Evolutionary conservation across 2,797 vertebrate species (phyloP).

Genomic region (Malacoraja senta): DNA sequence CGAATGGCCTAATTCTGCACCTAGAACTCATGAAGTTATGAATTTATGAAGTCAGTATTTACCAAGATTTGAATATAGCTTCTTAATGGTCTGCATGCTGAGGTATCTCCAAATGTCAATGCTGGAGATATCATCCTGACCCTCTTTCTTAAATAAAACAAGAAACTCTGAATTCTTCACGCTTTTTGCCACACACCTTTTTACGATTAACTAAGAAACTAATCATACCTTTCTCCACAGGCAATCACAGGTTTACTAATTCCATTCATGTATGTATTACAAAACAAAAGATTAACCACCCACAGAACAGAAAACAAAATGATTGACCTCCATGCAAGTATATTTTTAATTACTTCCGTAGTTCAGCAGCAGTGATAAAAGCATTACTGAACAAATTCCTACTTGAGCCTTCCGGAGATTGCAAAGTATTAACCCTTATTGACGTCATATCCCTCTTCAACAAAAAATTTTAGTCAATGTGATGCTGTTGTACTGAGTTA

Average conservation of each 20-base stretch:
- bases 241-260: background rate
- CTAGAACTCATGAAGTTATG: too few relatives aligned
- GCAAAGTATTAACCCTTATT: background rate
- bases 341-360: background rate
- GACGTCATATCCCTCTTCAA: background rate
- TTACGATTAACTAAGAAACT: background rate
- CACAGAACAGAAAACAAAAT: background rate
- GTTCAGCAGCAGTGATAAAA: background rate
- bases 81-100: background rate
- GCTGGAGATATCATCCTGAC: background rate
- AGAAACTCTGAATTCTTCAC: background rate
- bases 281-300: background rate
- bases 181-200: background rate
- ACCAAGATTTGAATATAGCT: background rate
- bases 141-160: background rate
- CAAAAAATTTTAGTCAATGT: background rate
- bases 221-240: background rate
- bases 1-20: too few relatives aligned
- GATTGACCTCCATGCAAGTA: background rate
- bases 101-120: background rate
- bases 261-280: background rate
- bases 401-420: constrained; percentile 10
- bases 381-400: background rate
- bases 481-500: background rate
- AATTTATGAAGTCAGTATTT: background rate